Evolutionary conservation across 2,888 invertebrate genomes (phyloP).

Genomic region (Hyposoter didymator): DNA sequence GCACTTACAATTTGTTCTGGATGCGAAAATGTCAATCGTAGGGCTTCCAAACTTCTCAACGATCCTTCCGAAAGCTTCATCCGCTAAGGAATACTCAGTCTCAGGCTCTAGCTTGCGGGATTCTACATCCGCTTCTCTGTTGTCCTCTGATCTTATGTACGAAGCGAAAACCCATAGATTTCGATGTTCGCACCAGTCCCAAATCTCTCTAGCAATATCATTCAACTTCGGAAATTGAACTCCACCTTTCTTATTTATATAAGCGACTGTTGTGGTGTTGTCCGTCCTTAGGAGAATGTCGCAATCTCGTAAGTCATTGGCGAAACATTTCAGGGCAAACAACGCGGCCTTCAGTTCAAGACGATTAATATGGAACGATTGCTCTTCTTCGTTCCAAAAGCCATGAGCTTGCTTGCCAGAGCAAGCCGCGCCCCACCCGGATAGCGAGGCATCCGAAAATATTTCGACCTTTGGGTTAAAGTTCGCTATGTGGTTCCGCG

Average conservation of each 20-base stretch:
- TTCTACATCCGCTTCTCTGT: slow-evolving; percentile 49
- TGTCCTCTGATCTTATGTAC: slow-evolving; percentile 53
- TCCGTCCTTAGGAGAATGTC: slow-evolving; percentile 40
- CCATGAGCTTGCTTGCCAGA: slow-evolving; percentile 24
- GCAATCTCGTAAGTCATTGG: slow-evolving; percentile 7
- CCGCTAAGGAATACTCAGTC: slow-evolving; percentile 43
- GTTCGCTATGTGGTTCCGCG: slow-evolving; percentile 4
- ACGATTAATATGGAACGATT: slow-evolving; percentile 37
- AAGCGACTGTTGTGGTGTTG: slow-evolving; percentile 41
- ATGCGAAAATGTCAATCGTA: slow-evolving; percentile 58
- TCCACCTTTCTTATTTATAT: slow-evolving; percentile 54
- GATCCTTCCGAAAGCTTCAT: slow-evolving; percentile 27
- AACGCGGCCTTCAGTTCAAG: slow-evolving; percentile 41
- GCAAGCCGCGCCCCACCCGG: slow-evolving; percentile 33
- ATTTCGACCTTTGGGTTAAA: slow-evolving; percentile 18
- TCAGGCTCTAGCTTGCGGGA: slow-evolving; percentile 47
- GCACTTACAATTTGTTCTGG: slow-evolving; percentile 43
- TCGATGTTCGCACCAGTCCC: slow-evolving; percentile 48
- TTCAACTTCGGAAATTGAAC: slow-evolving; percentile 40
- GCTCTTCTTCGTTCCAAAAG: slow-evolving; percentile 28
- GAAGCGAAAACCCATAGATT: slow-evolving; percentile 53
- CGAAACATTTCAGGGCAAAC: slow-evolving; percentile 44
- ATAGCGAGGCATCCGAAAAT: slow-evolving; percentile 44
- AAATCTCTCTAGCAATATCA: slow-evolving; percentile 28
- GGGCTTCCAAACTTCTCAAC: slow-evolving; percentile 30